phyloP scores from a whole-genome alignment of 2,113 vertebrate genomes.

The Scolopax mira region DNA sequence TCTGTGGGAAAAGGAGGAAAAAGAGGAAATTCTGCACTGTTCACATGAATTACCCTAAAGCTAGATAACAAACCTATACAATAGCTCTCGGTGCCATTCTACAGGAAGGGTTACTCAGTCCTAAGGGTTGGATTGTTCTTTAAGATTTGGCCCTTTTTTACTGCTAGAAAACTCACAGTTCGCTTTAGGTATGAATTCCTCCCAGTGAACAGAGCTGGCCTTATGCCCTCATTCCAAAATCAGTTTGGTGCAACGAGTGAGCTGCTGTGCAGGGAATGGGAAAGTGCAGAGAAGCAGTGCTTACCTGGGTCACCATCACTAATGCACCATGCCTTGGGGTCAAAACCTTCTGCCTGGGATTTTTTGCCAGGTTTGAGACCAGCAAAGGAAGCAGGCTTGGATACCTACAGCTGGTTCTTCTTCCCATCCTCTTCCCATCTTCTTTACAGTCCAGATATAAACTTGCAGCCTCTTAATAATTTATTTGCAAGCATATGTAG shows the following conservation, averaged over 20 bases:
- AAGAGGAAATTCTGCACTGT: neutral
- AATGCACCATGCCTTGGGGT: neutral
- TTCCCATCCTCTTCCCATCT: neutral
- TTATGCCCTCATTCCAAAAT: neutral
- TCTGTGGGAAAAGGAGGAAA: neutral
- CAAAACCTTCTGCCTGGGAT: neutral
- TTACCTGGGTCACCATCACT: neutral
- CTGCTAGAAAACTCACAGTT: neutral
- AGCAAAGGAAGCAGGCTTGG: neutral
- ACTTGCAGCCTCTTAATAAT: neutral
- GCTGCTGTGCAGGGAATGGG: neutral
- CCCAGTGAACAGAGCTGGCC: neutral
- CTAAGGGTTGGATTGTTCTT: neutral
- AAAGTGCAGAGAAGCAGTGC: neutral
- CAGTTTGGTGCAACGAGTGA: rapidly evolving
- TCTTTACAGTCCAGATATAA: neutral
- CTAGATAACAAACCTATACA: neutral
- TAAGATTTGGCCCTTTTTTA: neutral
- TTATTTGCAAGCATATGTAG: neutral
- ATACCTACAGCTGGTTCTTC: neutral
- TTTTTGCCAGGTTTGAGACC: neutral
- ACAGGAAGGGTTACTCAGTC: neutral
- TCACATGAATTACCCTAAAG: neutral
- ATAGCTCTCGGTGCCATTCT: neutral
- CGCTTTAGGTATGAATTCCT: neutral